Percentiles rank a stretch among this genome's conserved stretches.
Conservation (phyloP, 2,888 invertebrate genomes). For the Neoitamus cyanurus region DNA sequence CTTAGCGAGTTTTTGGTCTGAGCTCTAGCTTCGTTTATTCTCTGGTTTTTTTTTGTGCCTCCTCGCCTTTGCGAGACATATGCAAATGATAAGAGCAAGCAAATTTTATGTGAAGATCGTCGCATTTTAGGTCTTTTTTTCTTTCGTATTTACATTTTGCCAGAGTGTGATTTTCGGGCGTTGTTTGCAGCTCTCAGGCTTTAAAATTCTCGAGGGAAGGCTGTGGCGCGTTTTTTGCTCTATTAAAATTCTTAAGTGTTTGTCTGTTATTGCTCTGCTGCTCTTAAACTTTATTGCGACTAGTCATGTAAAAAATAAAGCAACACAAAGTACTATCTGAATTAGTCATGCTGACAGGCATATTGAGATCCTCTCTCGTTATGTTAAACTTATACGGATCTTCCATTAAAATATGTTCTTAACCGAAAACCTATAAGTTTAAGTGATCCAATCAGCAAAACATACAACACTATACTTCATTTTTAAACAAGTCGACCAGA, state of each 20-base stretch:
- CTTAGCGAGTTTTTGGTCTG: neutral
- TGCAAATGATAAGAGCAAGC: conserved; percentile 3
- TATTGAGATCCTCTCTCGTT: neutral
- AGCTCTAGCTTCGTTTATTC: neutral
- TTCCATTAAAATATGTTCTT: neutral
- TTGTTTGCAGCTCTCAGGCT: neutral
- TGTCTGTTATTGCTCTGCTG: neutral
- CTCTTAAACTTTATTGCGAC: neutral
- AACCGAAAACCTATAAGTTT: neutral
- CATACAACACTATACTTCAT: no score
- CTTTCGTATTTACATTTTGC: neutral
- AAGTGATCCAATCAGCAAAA: no score
- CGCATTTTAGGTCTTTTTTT: neutral
- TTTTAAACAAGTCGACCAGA: no score
- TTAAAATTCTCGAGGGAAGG: neutral
- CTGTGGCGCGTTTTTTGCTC: neutral
- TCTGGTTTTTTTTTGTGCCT: neutral
- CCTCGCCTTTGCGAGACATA: neutral
- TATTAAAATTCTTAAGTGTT: neutral
- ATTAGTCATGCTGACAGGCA: neutral
- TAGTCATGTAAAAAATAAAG: neutral
- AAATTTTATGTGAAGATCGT: conserved; percentile 1
- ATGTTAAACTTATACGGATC: neutral
- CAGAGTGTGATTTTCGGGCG: neutral
- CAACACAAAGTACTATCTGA: neutral